These are phyloP conservation scores for Lycia hirtaria DNA, from an alignment of 2,888 invertebrate species.

Conservation along the genomic window DNA sequence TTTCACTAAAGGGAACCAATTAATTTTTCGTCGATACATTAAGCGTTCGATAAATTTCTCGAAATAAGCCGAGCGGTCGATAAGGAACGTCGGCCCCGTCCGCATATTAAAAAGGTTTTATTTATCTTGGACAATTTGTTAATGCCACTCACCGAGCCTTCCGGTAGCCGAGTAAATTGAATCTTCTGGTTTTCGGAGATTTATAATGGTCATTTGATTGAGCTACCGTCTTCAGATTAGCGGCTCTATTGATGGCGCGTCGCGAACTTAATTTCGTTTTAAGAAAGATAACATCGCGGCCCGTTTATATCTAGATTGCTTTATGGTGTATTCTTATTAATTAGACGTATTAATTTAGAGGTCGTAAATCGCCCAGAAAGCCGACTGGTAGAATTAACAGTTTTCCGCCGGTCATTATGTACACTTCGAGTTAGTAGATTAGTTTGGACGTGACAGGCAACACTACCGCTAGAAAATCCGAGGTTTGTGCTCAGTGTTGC, in stretches of 20 bases:
- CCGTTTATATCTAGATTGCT: constrained; percentile 24
- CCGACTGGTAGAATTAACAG: constrained; percentile 8
- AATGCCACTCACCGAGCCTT: constrained; percentile 78
- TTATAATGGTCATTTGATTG: constrained; percentile 70
- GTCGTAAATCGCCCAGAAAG: constrained; percentile 20
- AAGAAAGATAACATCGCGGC: constrained; percentile 33
- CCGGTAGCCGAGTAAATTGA: constrained; percentile 83
- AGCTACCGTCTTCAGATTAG: constrained; percentile 81
- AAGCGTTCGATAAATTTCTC: constrained; percentile 76
- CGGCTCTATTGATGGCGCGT: constrained; percentile 55
- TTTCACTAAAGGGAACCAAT: constrained; percentile 73
- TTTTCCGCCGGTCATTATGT: constrained; percentile 16
- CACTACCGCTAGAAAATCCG: constrained; percentile 35
- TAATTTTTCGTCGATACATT: constrained; percentile 76
- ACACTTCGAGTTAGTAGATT: constrained; percentile 11
- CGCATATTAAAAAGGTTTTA: constrained; percentile 77
- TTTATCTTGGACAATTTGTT: constrained; percentile 84
- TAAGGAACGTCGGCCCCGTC: constrained; percentile 54
- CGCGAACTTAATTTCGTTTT: constrained; percentile 56
- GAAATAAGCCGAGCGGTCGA: constrained; percentile 63
- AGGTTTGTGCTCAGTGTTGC: constrained; percentile 46
- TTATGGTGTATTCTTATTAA: constrained; percentile 29
- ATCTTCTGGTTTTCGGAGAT: constrained; percentile 82
- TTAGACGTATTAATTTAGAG: constrained; percentile 26
- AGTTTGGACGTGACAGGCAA: constrained; percentile 20